Evolutionary conservation across 2,113 vertebrate genomes (phyloP), one percentile per base, ranked within the genome.

Genomic region (Equus quagga): DNA sequence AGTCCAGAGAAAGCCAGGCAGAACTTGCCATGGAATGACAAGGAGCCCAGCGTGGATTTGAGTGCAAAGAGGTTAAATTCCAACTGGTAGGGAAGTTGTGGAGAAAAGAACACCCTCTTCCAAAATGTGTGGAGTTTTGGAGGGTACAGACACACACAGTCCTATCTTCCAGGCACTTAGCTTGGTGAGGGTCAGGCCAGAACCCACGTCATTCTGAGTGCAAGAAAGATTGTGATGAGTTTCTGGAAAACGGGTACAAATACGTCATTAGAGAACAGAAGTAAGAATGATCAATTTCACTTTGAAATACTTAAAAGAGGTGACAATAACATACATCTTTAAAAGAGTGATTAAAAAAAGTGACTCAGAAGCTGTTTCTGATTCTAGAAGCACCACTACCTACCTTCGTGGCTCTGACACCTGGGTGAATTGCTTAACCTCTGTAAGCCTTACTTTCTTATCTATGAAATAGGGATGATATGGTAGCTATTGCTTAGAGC

Each of bases 401-500:
- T 28, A 14, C 62, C 81, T 89, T 75, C 19, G 64, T 94, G 69
- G 58, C 58, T 81, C 31, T 80, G 84, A 92, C 54, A 88, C 72
- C 56, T 80, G 60, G 36, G 90, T 73, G 70, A 88, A 62, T 91
- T 78, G 19, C n/a, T 67, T 91, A 83, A 82, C 78, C 79, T 96
- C 73, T 44, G 8, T 36, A 56, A 70, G 51, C 58, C 56, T 96
- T 65, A 54, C 51, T 87, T 90, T 91, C 78, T 91, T 84, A 78
- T 91, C 84, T 94, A 60, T 90, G 89, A 83, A 79, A 90, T 36
- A 79, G 72, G 65, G 73, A 92, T 95, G 95, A 93, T 91, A 58
- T 51, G 41, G 51, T 91, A 80, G 69, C 73, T 64, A 81, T 58
- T 62, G 56, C 89, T 92, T 96, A 73, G 65, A 85, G 49, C 65